phyloP scores from a whole-genome alignment of 2,797 vertebrate species.

The Typhlichthys eigenmanni region DNA sequence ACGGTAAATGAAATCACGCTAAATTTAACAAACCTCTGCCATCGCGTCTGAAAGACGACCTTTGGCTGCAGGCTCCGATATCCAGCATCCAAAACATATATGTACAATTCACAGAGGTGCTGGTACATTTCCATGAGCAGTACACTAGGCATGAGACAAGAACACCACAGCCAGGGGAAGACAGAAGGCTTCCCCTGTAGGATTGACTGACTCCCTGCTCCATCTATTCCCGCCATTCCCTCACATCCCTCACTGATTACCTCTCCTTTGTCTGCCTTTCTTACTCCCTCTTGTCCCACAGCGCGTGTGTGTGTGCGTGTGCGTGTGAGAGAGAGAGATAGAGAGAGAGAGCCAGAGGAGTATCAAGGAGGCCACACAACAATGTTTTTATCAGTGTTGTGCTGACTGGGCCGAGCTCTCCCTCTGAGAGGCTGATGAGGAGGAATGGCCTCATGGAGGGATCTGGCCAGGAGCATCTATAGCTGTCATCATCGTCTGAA shows the following conservation, averaged over 20 bases:
- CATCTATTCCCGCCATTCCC: conserved; percentile 30
- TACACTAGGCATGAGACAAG: conserved; percentile 12
- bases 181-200: conserved; percentile 17
- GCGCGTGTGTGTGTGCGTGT: neutral
- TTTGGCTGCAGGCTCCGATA: conserved; percentile 23
- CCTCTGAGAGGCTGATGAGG: conserved; percentile 78
- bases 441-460: conserved; percentile 71
- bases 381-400: conserved; percentile 66
- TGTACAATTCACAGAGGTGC: conserved; percentile 8
- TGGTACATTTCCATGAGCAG: conserved; percentile 39
- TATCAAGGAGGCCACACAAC: conserved; percentile 59
- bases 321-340: conserved; percentile 22
- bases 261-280: conserved; percentile 6
- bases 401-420: conserved; percentile 76
- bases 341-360: conserved; percentile 32
- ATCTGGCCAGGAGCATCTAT: conserved; percentile 72
- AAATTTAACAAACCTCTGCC: neutral
- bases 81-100: conserved; percentile 7
- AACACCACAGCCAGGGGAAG: conserved; percentile 1
- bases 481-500: conserved; percentile 77
- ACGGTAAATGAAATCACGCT: conserved; percentile 8
- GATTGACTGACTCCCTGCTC: conserved; percentile 25
- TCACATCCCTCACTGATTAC: conserved; percentile 1
- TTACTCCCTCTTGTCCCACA: conserved; percentile 12
- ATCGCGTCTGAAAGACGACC: neutral